phyloP scores from a whole-genome alignment of 1,140 invertebrate genomes.

The Neodiprion virginianus region DNA sequence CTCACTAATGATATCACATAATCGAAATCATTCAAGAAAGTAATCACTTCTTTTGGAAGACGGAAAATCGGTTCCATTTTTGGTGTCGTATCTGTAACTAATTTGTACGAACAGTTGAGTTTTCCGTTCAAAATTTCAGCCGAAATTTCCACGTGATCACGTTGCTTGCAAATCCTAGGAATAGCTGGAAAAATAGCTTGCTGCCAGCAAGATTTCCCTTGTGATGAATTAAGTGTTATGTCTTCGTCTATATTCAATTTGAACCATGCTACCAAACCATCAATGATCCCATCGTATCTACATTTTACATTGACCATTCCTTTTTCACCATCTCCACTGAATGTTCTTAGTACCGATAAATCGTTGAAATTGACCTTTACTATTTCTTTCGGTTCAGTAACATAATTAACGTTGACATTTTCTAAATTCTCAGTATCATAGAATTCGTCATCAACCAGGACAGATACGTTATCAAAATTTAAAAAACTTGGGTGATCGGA shows the following conservation, averaged over 20 bases:
- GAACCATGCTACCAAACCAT: conserved; percentile 76
- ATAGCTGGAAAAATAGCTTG: conserved; percentile 71
- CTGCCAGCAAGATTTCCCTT: conserved; percentile 74
- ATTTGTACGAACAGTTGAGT: conserved; percentile 53
- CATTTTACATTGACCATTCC: conserved; percentile 49
- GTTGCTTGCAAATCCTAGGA: conserved; percentile 35
- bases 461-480: conserved; percentile 41
- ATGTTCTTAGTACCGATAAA: conserved; percentile 59
- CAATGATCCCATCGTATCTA: conserved; percentile 62
- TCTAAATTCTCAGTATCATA: conserved; percentile 76
- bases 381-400: conserved; percentile 67
- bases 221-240: conserved; percentile 64
- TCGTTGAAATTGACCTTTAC: conserved; percentile 72
- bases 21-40: conserved; percentile 65
- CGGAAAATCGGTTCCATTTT: conserved; percentile 37
- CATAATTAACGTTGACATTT: conserved; percentile 64
- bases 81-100: conserved; percentile 19
- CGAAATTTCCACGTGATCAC: conserved; percentile 36
- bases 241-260: conserved; percentile 74
- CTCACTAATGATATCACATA: conserved; percentile 47
- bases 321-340: conserved; percentile 54
- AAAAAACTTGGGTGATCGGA: conserved; percentile 30
- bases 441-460: conserved; percentile 57
- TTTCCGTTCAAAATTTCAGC: conserved; percentile 51
- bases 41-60: conserved; percentile 57